Evolutionary conservation across 2,888 invertebrate species (phyloP), one percentile per base, ranked within the genome.

Genomic region (Cosmia pyralina): DNA sequence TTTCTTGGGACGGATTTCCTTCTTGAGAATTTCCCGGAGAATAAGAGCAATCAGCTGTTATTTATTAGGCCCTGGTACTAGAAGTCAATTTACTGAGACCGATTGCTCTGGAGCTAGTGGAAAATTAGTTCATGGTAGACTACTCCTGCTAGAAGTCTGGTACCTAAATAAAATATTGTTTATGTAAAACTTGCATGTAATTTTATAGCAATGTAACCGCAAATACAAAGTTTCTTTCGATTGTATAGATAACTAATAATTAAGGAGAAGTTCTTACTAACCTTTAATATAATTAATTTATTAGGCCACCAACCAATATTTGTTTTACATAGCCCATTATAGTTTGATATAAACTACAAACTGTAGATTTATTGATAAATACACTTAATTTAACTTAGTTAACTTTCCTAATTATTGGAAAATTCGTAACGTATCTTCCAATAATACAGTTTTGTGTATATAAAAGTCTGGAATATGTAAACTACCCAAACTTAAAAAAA

Each of bases 1-100:
- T 48, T 68, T 22, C 13, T 34, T 38, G n/a, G 34, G 2, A 46
- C 17, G 17, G 13, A 28, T 44, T 17, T 11, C 8, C 28, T 38
- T 41, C 38, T 15, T 15, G 15, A 28, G 7, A 52, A n/a, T 28
- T 69, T 68, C 6, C 41, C 2, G 69, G 8, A 41, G 28, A 52
- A 28, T n/a, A 41, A 50, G 11, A 69, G n/a, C 50, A 50, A n/a
- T 28, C 28, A 17, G n/a, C 28, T 28, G 13, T 69, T 13, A 69
- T 69, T 41, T 69, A 69, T 69, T 17, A 52, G 13, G 17, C n/a
- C 69, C 69, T 69, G 69, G 69, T 69, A 69, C 52, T 44, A 4
- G 41, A 41, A 41, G 41, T 41, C 70, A 69, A 44, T 69, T 52
- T n/a, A 70, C 52, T 44, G 41, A 52, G 69, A 70, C n/a, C 17